Conservation (phyloP, 2,888 invertebrate species). For the Drosophila austrosaltans region DNA sequence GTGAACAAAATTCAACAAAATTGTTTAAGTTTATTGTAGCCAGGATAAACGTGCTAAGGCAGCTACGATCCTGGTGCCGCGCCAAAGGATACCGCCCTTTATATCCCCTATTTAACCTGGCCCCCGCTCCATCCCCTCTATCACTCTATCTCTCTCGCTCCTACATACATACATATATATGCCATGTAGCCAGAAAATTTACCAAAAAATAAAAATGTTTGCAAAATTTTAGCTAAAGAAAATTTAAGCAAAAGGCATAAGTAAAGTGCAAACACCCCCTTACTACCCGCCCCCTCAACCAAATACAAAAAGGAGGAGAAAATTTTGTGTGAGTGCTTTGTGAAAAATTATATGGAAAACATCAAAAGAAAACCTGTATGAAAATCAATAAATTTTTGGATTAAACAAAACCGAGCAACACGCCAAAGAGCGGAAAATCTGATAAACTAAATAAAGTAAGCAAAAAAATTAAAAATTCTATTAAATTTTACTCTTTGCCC, state of each 20-base stretch:
- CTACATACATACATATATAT: no score
- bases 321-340: slow-evolving; percentile 30
- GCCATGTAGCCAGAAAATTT: slow-evolving; percentile 30
- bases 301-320: background rate
- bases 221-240: background rate
- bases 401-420: slow-evolving; percentile 64
- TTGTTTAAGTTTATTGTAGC: slow-evolving; percentile 4
- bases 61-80: slow-evolving; percentile 31
- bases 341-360: slow-evolving; percentile 31
- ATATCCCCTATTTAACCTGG: slow-evolving; percentile 41
- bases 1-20: slow-evolving; percentile 14
- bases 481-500: background rate
- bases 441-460: slow-evolving; percentile 64
- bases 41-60: slow-evolving; percentile 4
- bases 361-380: slow-evolving; percentile 40
- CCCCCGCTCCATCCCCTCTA: slow-evolving; percentile 34
- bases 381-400: slow-evolving; percentile 82
- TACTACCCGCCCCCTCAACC: background rate
- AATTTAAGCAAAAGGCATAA: background rate
- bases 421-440: slow-evolving; percentile 22
- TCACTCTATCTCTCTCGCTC: slow-evolving; percentile 12
- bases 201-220: background rate
- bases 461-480: slow-evolving; percentile 7
- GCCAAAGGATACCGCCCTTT: slow-evolving; percentile 47
- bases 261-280: slow-evolving; percentile 2